phyloP scores from a whole-genome alignment of 2,888 invertebrate species.

The Drosophila lacicola region DNA sequence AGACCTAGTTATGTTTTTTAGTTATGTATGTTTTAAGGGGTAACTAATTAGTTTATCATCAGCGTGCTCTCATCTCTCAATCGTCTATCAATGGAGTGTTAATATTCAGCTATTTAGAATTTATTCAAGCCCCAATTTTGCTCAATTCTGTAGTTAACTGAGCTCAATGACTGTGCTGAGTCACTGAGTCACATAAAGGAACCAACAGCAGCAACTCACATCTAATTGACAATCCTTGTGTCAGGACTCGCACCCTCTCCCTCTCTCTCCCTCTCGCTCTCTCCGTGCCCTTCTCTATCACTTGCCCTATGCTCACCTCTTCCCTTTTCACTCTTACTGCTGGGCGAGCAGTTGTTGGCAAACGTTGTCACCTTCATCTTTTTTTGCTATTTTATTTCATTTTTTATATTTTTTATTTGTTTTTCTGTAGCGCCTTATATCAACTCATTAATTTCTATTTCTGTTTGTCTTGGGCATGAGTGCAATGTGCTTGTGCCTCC shows the following conservation, averaged over 20 bases:
- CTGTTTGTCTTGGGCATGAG: constrained; percentile 70
- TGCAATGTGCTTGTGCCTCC: constrained; percentile 56
- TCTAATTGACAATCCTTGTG: constrained; percentile 47
- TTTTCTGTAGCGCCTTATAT: constrained; percentile 58
- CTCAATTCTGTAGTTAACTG: constrained; percentile 28
- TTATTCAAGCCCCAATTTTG: background rate
- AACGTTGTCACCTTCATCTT: constrained; percentile 46
- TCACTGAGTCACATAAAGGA: constrained; percentile 25
- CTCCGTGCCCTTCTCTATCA: background rate
- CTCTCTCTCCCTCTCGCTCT: background rate
- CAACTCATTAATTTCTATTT: constrained; percentile 79
- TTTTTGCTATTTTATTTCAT: constrained; percentile 6
- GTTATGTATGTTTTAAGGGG: no score
- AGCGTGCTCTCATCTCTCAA: no score
- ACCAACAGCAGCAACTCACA: constrained; percentile 18
- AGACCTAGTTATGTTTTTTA: no score
- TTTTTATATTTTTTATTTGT: constrained; percentile 3
- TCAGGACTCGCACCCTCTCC: constrained; percentile 4
- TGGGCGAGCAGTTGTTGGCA: constrained; percentile 13
- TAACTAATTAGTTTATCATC: no score
- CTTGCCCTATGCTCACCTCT: background rate
- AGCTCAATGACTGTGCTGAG: constrained; percentile 35
- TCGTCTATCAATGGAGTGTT: no score
- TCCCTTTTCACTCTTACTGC: constrained; percentile 5
- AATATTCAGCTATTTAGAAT: no score